These are phyloP conservation scores for Heteromyza rotundicornis DNA, from an alignment of 2,888 invertebrate species.

Conservation along the genomic window DNA sequence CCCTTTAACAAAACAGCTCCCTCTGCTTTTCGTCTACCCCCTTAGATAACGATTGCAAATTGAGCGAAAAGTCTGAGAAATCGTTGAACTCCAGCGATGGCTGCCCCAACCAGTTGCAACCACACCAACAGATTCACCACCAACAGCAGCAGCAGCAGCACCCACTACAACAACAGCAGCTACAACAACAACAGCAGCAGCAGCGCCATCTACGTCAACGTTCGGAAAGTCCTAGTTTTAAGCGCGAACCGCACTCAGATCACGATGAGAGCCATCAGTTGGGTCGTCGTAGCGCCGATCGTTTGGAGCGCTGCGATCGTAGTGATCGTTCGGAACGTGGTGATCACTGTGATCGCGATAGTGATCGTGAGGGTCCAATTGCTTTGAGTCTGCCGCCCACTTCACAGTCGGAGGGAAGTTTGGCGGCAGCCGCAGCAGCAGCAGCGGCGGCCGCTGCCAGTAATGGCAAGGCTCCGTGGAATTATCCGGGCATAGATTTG, in stretches of 20 bases:
- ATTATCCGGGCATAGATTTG: constrained; percentile 77
- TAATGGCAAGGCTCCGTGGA: constrained; percentile 68
- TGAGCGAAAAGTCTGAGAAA: constrained; percentile 60
- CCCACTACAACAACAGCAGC: constrained; percentile 25
- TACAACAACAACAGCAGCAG: constrained; percentile 29
- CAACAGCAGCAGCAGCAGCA: constrained; percentile 35
- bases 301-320: constrained; percentile 46
- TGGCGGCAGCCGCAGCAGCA: constrained; percentile 50
- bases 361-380: constrained; percentile 46
- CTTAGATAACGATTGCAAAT: constrained; percentile 57
- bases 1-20: too few species aligned
- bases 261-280: constrained; percentile 39
- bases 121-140: constrained; percentile 29
- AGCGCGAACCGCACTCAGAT: constrained; percentile 57
- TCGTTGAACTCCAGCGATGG: constrained; percentile 50
- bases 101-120: constrained; percentile 27
- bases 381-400: constrained; percentile 58
- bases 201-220: constrained; percentile 42
- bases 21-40: constrained; percentile 34
- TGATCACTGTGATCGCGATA: constrained; percentile 52
- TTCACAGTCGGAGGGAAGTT: constrained; percentile 56
- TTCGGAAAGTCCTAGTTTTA: constrained; percentile 58
- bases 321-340: constrained; percentile 41
- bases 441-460: constrained; percentile 56
- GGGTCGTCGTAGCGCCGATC: constrained; percentile 43